Evolutionary conservation across 2,113 vertebrate species (phyloP), one percentile per base, ranked within the genome.

Genomic region (Dasypus novemcinctus): DNA sequence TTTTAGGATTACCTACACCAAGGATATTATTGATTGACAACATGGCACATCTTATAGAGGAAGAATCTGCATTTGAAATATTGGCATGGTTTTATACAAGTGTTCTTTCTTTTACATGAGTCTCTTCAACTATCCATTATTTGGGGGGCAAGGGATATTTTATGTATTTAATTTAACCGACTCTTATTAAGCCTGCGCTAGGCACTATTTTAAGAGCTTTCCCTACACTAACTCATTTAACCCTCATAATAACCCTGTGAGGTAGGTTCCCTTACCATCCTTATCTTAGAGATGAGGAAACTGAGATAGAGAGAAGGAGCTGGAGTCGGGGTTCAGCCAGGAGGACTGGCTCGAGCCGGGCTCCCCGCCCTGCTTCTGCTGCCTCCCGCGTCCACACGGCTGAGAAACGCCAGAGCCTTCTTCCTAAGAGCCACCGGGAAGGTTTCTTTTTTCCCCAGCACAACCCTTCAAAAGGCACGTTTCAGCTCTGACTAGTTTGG

Each of bases 381-480:
- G 12, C 29, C 20, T 91, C 7, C 1, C 3, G 23, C 14, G 15
- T 49, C 6, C 12, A 61, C 5, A 12, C 25, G 21, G 41, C 9
- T 27, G 61, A n/a, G 21, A 76, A 49, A 76, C n/a, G 86, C 31
- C 36, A 23, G 3, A 23, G 4, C 20, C 4, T 38, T 83, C 5
- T 75, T 38, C 38, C 49, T 54, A 75, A 8, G 7, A 29, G 29
- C 83, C 33, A 36, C 17, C 1, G 0, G 3, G 4, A 81, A 31
- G 33, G 21, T 38, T 14, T 4, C 0, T 25, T 21, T 33, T 4
- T 14, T 3, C 41, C 14, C 43, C 29, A 52, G 0, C 52, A 3
- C 13, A 17, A 27, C 27, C 21, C 54, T 74, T 90, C 82, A 84
- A 86, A 74, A 86, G 29, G 13, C 33, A 52, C 33, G 21, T 13